These are phyloP conservation scores for Agrenia bidenticulata DNA, from an alignment of 2,888 invertebrate species.

Conservation along the genomic window DNA sequence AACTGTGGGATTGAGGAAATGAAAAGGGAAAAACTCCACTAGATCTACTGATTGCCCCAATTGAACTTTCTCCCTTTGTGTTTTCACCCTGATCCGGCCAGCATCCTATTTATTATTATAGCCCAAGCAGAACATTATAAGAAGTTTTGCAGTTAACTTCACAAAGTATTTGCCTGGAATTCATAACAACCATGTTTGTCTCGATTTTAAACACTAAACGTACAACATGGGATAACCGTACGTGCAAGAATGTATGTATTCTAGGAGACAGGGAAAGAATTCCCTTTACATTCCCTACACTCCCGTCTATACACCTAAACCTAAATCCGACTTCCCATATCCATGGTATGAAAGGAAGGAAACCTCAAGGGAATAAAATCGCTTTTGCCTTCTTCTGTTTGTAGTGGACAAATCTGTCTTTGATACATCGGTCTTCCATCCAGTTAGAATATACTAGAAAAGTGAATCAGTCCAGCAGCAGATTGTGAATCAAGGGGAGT, in stretches of 20 bases:
- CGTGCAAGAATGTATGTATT: too few relatives aligned
- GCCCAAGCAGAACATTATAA: not conserved
- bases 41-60: slow-evolving; percentile 40
- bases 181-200: not conserved
- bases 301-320: too few relatives aligned
- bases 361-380: too few relatives aligned
- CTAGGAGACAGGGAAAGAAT: too few relatives aligned
- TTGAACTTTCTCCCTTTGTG: slow-evolving; percentile 30
- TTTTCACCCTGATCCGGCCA: not conserved
- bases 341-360: too few relatives aligned
- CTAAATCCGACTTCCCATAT: too few relatives aligned
- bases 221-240: too few relatives aligned
- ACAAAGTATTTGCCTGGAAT: slow-evolving; percentile 15
- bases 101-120: slow-evolving; percentile 6
- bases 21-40: slow-evolving; percentile 25
- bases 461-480: slow-evolving; percentile 2
- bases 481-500: not conserved
- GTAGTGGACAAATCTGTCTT: too few relatives aligned
- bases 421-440: not conserved
- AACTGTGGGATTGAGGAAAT: slow-evolving; percentile 13
- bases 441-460: not conserved
- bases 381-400: too few relatives aligned
- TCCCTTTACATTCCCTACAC: too few relatives aligned
- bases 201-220: too few relatives aligned
- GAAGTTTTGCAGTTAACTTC: not conserved